These are phyloP conservation scores for Gymnogyps californianus DNA, from an alignment of 2,113 vertebrate genomes.

Conservation along the genomic window DNA sequence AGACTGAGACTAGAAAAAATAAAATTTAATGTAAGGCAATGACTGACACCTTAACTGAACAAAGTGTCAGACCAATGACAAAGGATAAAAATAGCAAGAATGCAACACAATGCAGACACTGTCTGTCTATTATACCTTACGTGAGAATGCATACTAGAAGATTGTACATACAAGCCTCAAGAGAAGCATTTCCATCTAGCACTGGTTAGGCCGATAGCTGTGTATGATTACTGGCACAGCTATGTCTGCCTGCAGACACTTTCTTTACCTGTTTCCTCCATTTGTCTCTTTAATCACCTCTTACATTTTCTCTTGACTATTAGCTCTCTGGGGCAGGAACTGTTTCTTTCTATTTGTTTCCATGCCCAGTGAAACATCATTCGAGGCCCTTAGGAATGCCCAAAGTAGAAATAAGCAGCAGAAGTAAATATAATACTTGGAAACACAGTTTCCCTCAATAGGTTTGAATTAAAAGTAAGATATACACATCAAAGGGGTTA, in stretches of 20 bases:
- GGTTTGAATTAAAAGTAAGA: neutral
- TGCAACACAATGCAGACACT: neutral
- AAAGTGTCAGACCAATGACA: neutral
- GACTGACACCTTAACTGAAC: neutral
- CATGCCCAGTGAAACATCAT: neutral
- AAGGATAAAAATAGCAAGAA: slow-evolving; percentile 6
- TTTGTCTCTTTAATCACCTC: neutral
- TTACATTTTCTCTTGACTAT: neutral
- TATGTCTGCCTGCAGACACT: neutral
- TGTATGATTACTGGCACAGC: neutral
- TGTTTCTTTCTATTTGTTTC: neutral
- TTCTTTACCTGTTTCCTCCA: neutral
- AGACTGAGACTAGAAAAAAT: neutral
- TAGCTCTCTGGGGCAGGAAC: neutral
- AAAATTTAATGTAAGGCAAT: neutral
- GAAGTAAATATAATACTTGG: neutral
- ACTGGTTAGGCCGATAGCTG: neutral
- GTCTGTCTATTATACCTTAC: neutral
- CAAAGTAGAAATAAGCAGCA: neutral
- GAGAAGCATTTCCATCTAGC: neutral
- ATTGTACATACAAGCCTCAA: neutral
- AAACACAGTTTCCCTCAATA: neutral
- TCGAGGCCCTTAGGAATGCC: neutral
- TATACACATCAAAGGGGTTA: neutral
- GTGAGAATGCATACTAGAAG: neutral